Base-by-base conservation (phyloP, 2,797 vertebrate genomes). In the Manis pentadactyla region DNA sequence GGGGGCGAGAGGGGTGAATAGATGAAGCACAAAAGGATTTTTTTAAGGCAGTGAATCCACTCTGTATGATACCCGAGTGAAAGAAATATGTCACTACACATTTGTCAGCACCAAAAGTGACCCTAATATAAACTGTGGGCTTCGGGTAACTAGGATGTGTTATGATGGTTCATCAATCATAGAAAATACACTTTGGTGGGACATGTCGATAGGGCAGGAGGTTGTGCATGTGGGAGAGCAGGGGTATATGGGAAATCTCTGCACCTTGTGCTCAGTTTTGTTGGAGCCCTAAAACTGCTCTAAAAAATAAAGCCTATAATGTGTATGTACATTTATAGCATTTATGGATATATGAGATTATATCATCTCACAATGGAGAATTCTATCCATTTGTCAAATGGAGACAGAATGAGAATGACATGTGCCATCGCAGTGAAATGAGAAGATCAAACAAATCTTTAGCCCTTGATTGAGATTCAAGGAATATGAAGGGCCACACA, bases 391-490 rank as follows among this genome's bases (percentile, higher is more conserved):
- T 79, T 57, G n/a, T 42, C 14, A 57, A 77, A 49, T 25, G 68
- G 31, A 61, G 29, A 53, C 11, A 29, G 61, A 57, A 51, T 2
- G 97, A 92, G 77, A 90, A n/a, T 17, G 84, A 95, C 90, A 68
- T 71, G 34, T 96, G 92, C 57, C 55, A 79, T 46, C 68, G 77
- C 27, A 96, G 57, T 49, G 68, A 97, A 95, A 57, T 93, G 66
- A 93, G 7, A 88, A 96, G 23, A 42, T 42, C 92, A 55, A 37
- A 86, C 97, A 97, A 93, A 95, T 88, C 25, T 18, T 18, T 53
- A 77, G 37, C 49, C 11, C 37, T 77, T 97, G 37, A 95, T 93
- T 97, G 81, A 95, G 97, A 93, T 69, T 92, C 75, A 73, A 93
- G 34, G 61, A 81, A 53, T 83, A 15, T 86, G 91, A 7, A 74